Evolutionary conservation across 2,797 vertebrate species (phyloP), one percentile per base, ranked within the genome.

Genomic region (Intellagama lesueurii): DNA sequence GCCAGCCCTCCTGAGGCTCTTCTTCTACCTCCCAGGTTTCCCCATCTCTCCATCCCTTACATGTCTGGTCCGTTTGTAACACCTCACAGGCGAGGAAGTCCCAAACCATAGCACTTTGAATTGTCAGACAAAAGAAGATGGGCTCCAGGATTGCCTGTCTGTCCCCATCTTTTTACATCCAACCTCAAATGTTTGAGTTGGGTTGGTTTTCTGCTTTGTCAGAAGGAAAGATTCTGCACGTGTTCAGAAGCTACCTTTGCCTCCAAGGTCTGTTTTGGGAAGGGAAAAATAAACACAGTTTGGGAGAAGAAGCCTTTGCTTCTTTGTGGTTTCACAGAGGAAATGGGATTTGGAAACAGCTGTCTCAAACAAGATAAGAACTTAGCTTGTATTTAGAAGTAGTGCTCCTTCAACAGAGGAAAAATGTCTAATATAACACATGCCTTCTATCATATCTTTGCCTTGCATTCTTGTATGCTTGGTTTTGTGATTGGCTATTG

Each of bases 1-100:
- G 85, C 87, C 11, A 0, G 91, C 85, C 76, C 70, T 92, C 24
- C 75, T 14, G 5, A 16, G 93, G 30, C 35, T 14, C 90, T 2
- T 89, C 82, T 2, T 90, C 79, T 26, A 22, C 60, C 86, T 76
- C n/a, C 0, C 2, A 47, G 76, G 68, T 32, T 11, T 2, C 24
- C 90, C 35, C 32, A 75, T 49, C 30, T 2, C 0, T 24, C 35
- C 72, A 56, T 47, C n/a, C 0, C 7, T 73, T 72, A 0, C 47
- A 9, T 0, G 44, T 83, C 52, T 0, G 40, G 1, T 64, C 77
- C 35, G 0, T 73, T 47, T 47, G 49, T 56, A 76, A 68, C 30
- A 56, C 11, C 75, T 35, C 16, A 0, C 28, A 28, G 14, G n/a
- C 78, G 5, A 78, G 32, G 11, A n/a, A 49, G 35, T 70, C 64